Conservation (phyloP, 2,113 vertebrate genomes). For the Chrysochloris asiatica region DNA sequence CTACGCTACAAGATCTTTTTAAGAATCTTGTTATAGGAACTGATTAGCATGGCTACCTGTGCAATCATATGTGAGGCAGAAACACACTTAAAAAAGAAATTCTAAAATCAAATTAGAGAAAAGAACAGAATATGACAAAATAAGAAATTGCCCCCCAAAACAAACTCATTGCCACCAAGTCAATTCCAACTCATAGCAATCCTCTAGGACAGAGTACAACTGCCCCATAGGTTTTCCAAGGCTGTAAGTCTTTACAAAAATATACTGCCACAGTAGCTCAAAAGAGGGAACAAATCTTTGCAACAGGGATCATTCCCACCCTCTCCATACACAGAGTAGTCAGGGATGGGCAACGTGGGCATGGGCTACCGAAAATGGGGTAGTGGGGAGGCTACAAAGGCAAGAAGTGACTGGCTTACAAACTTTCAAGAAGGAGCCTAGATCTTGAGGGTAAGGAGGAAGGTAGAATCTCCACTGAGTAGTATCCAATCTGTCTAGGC, state of each 20-base stretch:
- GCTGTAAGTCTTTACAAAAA: neutral
- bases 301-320: too few relatives aligned
- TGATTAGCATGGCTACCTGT: neutral
- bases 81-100: slow-evolving; percentile 11
- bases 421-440: too few relatives aligned
- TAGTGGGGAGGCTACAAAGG: too few relatives aligned
- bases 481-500: too few relatives aligned
- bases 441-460: too few relatives aligned
- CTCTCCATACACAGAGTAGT: too few relatives aligned
- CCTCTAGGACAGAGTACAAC: neutral
- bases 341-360: too few relatives aligned
- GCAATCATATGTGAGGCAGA: slow-evolving; percentile 4
- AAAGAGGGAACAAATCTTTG: too few relatives aligned
- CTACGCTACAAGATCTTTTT: slow-evolving; percentile 42
- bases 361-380: too few relatives aligned
- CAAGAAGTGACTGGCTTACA: too few relatives aligned
- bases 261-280: too few relatives aligned
- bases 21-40: slow-evolving; percentile 41
- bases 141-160: neutral
- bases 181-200: neutral
- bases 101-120: slow-evolving; percentile 43
- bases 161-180: neutral
- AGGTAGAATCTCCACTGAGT: too few relatives aligned
- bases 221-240: neutral
- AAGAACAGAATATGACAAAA: slow-evolving; percentile 5